Percentiles rank a stretch among this genome's conserved stretches.
phyloP scores from a whole-genome alignment of 2,113 vertebrate genomes.

The Tursiops truncatus region DNA sequence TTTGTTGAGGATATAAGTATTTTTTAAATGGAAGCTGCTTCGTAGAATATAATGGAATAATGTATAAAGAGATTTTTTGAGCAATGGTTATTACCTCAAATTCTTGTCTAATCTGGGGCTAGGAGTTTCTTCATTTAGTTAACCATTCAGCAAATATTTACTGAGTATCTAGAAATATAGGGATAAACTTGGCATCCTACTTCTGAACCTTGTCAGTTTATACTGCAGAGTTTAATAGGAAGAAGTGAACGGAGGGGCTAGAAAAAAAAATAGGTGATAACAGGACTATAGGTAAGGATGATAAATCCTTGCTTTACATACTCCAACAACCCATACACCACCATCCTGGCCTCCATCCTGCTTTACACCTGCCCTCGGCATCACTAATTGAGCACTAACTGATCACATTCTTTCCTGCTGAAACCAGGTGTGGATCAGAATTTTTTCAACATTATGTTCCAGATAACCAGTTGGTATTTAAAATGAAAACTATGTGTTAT shows the following conservation, averaged over 20 bases:
- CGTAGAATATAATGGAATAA: background rate
- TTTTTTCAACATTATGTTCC: constrained; percentile 8
- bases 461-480: constrained; percentile 13
- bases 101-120: background rate
- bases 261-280: background rate
- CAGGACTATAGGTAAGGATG: background rate
- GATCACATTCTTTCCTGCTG: background rate
- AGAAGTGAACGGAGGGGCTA: background rate
- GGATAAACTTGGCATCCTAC: background rate
- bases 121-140: background rate
- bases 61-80: background rate
- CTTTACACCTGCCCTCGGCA: background rate
- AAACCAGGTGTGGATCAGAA: background rate
- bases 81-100: background rate
- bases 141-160: background rate
- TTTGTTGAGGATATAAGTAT: background rate
- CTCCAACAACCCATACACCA: background rate
- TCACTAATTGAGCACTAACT: background rate
- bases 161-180: background rate
- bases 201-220: constrained; percentile 12
- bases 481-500: background rate
- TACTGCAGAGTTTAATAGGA: background rate
- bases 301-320: background rate
- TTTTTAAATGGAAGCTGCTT: background rate
- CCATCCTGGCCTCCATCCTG: background rate